Conservation (phyloP, 2,113 vertebrate genomes). For the Puntigrus tetrazona region DNA sequence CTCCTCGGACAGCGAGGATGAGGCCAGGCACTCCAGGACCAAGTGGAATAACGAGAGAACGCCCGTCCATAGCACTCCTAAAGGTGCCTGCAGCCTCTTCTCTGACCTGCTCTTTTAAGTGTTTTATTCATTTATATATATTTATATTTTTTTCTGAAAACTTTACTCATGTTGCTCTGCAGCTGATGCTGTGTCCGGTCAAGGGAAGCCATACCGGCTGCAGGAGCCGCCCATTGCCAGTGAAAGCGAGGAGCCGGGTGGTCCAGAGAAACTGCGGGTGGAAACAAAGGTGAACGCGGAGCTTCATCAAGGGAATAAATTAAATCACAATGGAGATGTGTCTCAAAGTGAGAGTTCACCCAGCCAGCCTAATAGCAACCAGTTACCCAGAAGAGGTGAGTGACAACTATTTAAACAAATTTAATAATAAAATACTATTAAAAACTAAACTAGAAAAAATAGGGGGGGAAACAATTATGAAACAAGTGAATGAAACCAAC, state of each 20-base stretch:
- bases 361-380: slow-evolving; percentile 71
- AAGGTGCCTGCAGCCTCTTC: slow-evolving; percentile 70
- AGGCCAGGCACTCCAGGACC: slow-evolving; percentile 62
- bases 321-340: slow-evolving; percentile 72
- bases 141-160: not conserved
- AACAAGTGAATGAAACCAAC: not conserved
- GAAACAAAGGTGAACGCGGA: slow-evolving; percentile 86
- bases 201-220: slow-evolving; percentile 78
- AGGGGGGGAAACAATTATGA: too few relatives aligned
- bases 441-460: not conserved
- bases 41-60: slow-evolving; percentile 78
- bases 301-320: slow-evolving; percentile 78
- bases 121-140: not conserved
- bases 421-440: too few relatives aligned
- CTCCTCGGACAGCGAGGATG: slow-evolving; percentile 84
- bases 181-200: slow-evolving; percentile 69
- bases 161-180: slow-evolving; percentile 21
- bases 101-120: not conserved
- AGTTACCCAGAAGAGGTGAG: slow-evolving; percentile 81
- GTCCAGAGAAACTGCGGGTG: slow-evolving; percentile 74
- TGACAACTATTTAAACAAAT: not conserved
- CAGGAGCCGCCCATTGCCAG: slow-evolving; percentile 74
- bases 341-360: slow-evolving; percentile 67
- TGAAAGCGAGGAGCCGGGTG: slow-evolving; percentile 72
- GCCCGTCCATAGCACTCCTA: slow-evolving; percentile 82